Evolutionary conservation across 2,888 invertebrate genomes (phyloP), one percentile per base, ranked within the genome.

Genomic region (Lasioglossum lativentre): DNA sequence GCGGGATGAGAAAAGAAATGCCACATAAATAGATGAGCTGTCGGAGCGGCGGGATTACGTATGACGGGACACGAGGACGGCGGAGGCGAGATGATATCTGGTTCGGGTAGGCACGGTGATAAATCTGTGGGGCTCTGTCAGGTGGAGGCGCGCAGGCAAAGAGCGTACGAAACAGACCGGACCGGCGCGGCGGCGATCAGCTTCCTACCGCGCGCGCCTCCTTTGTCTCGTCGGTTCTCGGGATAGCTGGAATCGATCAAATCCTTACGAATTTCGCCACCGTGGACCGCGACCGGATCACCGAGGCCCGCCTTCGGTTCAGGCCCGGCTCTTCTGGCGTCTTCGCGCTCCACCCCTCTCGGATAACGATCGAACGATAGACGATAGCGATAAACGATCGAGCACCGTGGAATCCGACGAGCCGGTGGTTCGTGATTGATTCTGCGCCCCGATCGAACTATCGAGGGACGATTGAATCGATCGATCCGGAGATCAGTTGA

Each of bases 1-100:
- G 82, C 73, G 83, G 75, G 75, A 66, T 27, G 87, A 86, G 86
- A 86, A 89, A 88, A 89, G 86, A 92, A 90, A 92, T 86, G 89
- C 86, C 87, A 89, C 87, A 90, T 92, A 90, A 93, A 93, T 93
- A 92, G 93, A 93, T 92, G 91, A 92, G 91, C 92, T 90, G 91
- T 92, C 90, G 90, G 91, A 88, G 86, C 87, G 90, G 86, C 85
- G 86, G 88, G 89, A 92, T 92, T 92, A 89, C 91, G 92, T 92
- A 91, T 91, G 92, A 92, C 91, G 91, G 89, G 89, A 90, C 89
- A 91, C 86, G 90, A 79, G 88, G 90, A 87, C 87, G 83, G 89
- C 42, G 86, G 88, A 87, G 93, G 92, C 92, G 93, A 94, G 95
- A 94, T 94, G 94, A 95, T 95, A 95, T 95, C 95, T 94, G 90